phyloP scores from a whole-genome alignment of 2,797 vertebrate species.

The Diglossa cyanea region DNA sequence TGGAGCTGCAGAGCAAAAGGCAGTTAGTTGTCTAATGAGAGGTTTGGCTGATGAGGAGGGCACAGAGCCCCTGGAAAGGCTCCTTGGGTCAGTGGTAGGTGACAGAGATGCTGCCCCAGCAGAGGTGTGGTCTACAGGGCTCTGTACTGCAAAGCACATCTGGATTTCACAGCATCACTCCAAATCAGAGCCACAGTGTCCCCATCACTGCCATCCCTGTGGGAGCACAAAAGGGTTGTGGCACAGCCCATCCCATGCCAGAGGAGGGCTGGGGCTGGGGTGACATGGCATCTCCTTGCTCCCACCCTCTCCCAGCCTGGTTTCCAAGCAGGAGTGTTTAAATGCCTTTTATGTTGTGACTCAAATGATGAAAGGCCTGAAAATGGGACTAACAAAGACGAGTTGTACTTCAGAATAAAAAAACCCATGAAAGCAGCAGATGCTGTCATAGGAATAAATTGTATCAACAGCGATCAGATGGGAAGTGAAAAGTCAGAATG shows the following conservation, averaged over 20 bases:
- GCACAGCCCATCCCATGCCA: rapidly evolving
- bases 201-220: not conserved
- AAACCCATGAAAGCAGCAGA: constrained; percentile 52
- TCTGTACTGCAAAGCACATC: not conserved
- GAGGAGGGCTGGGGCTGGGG: not conserved
- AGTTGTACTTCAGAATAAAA: constrained; percentile 53
- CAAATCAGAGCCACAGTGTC: not conserved
- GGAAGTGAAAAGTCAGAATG: constrained; percentile 12
- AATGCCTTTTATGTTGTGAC: constrained; percentile 57
- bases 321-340: constrained; percentile 15
- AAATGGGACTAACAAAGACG: constrained; percentile 53
- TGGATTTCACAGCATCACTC: not conserved
- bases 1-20: not conserved
- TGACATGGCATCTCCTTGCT: not conserved
- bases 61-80: not conserved
- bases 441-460: constrained; percentile 53
- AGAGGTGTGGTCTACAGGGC: rapidly evolving
- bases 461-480: constrained; percentile 61
- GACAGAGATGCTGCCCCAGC: not conserved
- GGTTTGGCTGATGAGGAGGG: not conserved
- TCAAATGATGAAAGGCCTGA: constrained; percentile 45
- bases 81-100: rapidly evolving
- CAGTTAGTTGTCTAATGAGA: not conserved
- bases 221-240: rapidly evolving
- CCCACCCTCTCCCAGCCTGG: not conserved